Base-by-base conservation (phyloP, 2,888 invertebrate genomes). In the Beris morrisii region DNA sequence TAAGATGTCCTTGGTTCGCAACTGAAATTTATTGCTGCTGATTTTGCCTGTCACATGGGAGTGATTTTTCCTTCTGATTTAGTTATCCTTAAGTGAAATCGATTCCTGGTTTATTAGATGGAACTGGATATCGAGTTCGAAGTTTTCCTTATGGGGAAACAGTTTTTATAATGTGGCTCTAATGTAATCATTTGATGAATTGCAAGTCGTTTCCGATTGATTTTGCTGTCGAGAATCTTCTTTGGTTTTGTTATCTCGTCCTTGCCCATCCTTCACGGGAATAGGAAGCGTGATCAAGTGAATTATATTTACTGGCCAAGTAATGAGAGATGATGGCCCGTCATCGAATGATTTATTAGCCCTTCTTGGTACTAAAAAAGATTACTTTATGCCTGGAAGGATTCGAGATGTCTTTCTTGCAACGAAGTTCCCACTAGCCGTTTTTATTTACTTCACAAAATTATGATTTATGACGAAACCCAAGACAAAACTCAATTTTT, bases 41-140 rank as follows among this genome's bases (percentile, higher is more conserved):
- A 66, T 68, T 66, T 54, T 64, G 45, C 57, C 54, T 68, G 68
- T 68, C 68, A 58, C 66, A 66, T 53, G 66, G 68, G 66, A 68
- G 66, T 68, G 66, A 68, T 68, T 68, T 63, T 63, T 68, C 58
- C 64, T 65, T 52, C 56, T 65, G 66, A 68, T 68, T 68, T 64
- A 66, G 68, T 68, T 68, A 65, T 66, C 68, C 65, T 44, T 57
- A 54, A 66, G 53, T 50, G 52, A 55, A 54, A 68, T 59, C 61
- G 52, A 61, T 64, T 53, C 55, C 57, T 15, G 38, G 48, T 43
- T 52, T 61, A 52, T 61, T 38, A 46, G 61, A 43, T 22, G 52
- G 28, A 61, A 52, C 50, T 38, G 61, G 61, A 32, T 61, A 50
- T 52, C 31, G 50, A 38, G 50, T 58, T 50, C 5, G 43, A 61